Conservation (phyloP, 2,888 invertebrate genomes). For the Opisthograptis luteolata region DNA sequence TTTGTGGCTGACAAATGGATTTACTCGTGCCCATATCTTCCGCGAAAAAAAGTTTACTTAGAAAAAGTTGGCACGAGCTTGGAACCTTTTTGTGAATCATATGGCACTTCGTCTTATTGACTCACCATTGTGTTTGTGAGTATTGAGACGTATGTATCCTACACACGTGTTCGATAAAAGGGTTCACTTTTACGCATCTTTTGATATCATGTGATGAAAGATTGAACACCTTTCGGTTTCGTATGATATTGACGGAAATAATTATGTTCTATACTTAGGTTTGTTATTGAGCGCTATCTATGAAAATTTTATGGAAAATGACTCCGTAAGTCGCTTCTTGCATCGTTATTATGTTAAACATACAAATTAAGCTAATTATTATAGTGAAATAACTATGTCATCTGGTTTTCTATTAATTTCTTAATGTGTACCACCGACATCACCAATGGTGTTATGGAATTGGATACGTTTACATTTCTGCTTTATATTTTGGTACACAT, state of each 20-base stretch:
- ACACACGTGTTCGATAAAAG: slow-evolving; percentile 31
- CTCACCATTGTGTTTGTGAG: slow-evolving; percentile 40
- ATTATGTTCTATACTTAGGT: too few relatives aligned
- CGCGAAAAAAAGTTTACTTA: slow-evolving; percentile 43
- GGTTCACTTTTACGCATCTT: slow-evolving; percentile 28
- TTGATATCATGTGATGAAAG: slow-evolving; percentile 24
- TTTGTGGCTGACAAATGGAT: slow-evolving; percentile 74
- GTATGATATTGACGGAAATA: slow-evolving; percentile 1
- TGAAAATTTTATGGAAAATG: too few relatives aligned
- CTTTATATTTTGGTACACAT: too few relatives aligned
- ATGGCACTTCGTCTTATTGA: too few relatives aligned
- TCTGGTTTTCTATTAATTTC: too few relatives aligned
- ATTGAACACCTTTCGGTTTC: slow-evolving; percentile 36
- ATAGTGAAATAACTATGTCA: too few relatives aligned
- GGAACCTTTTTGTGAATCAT: slow-evolving; percentile 43
- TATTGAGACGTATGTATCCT: slow-evolving; percentile 14
- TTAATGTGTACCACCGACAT: too few relatives aligned
- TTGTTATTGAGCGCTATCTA: too few relatives aligned
- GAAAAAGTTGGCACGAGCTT: slow-evolving; percentile 77
- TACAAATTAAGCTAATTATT: too few relatives aligned
- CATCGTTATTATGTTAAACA: too few relatives aligned
- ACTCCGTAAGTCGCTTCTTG: too few relatives aligned
- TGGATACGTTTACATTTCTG: background rate
- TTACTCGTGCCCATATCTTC: slow-evolving; percentile 75
- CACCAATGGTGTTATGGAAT: too few relatives aligned